Conservation (phyloP, 2,888 invertebrate genomes). For the Oxytorus armatus region DNA sequence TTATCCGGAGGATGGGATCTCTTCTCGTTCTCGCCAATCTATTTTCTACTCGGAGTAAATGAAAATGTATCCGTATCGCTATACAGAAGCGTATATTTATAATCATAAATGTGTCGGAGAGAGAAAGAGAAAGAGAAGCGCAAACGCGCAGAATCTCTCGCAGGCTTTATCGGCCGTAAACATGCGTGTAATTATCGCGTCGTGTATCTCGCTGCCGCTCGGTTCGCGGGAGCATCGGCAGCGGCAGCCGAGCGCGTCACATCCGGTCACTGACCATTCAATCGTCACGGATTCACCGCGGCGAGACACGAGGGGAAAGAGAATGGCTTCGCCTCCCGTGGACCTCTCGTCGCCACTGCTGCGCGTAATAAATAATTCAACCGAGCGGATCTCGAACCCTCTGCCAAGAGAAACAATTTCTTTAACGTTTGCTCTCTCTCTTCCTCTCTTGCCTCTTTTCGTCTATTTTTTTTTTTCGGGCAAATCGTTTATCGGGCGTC, state of each 20-base stretch:
- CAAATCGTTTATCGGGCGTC: no score
- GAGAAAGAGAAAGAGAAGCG: not conserved
- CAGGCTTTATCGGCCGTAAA: conserved; percentile 79
- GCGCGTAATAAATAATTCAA: conserved; percentile 62
- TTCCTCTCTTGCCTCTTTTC: conserved; percentile 1
- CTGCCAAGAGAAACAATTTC: conserved; percentile 62
- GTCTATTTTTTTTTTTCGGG: conserved; percentile 7
- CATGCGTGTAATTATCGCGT: conserved; percentile 79
- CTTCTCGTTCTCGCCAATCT: conserved; percentile 5
- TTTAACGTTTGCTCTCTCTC: conserved; percentile 29
- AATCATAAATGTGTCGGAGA: not conserved
- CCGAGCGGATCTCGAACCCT: conserved; percentile 30
- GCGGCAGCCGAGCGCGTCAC: conserved; percentile 73
- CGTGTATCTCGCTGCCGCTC: conserved; percentile 75
- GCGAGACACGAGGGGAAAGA: conserved; percentile 42
- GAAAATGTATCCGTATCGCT: conserved; percentile 18
- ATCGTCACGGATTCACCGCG: conserved; percentile 75
- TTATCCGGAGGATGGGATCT: conserved; percentile 3
- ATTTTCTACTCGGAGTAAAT: not conserved
- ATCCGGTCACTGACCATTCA: conserved; percentile 82
- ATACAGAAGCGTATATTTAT: not conserved
- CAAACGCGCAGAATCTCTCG: not conserved
- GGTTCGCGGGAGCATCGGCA: conserved; percentile 72
- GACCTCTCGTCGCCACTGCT: conserved; percentile 42
- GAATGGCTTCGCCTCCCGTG: conserved; percentile 45